These are phyloP conservation scores for Halcyon chelicuti DNA, from an alignment of 2,797 vertebrate species.

Conservation along the genomic window DNA sequence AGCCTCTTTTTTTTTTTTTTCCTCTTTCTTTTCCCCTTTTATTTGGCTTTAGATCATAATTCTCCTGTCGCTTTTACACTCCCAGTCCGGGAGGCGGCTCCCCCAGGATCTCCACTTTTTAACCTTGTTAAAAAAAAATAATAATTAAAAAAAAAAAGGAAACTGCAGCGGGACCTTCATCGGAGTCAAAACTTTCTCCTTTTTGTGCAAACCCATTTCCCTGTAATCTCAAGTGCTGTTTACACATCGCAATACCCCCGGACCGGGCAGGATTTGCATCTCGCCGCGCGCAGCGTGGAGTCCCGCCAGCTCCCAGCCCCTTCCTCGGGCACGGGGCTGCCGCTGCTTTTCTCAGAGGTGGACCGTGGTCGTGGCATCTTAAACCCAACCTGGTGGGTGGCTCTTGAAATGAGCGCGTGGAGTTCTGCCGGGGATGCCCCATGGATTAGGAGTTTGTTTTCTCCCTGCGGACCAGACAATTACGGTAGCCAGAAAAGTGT, in stretches of 20 bases:
- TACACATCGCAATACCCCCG: background rate
- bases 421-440: background rate
- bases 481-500: background rate
- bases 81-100: background rate
- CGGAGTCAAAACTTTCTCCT: background rate
- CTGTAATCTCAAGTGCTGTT: background rate
- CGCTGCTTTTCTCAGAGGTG: background rate
- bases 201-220: background rate
- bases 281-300: background rate
- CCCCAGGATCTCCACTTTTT: background rate
- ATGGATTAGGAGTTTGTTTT: background rate
- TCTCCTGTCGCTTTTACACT: background rate
- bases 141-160: background rate
- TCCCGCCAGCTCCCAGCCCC: background rate
- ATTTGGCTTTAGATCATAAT: background rate
- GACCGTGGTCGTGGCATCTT: accelerated
- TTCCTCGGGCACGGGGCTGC: background rate
- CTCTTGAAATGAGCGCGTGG: accelerated
- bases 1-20: background rate
- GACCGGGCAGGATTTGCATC: background rate
- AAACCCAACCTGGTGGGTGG: background rate
- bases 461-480: background rate
- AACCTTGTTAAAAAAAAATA: background rate
- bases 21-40: background rate
- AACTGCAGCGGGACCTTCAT: background rate